These are phyloP conservation scores for Nestor notabilis DNA, from an alignment of 2,113 vertebrate species.

Conservation along the genomic window DNA sequence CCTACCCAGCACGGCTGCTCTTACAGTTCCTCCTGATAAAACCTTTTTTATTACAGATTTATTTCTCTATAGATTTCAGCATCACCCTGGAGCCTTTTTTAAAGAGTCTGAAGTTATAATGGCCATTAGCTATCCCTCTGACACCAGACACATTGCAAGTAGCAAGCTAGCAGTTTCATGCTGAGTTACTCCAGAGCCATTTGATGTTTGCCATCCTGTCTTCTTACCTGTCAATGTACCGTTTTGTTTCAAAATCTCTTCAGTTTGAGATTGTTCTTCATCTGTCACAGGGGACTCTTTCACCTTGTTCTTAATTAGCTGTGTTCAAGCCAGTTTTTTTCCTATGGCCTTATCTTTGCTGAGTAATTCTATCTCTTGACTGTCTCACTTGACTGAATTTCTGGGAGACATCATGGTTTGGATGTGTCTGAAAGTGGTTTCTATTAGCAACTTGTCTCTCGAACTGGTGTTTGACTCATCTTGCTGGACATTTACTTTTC, in stretches of 20 bases:
- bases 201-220: not conserved
- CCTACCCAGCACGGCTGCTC: not conserved
- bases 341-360: not conserved
- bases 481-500: not conserved
- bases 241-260: conserved; percentile 2
- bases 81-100: not conserved
- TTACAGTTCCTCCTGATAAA: not conserved
- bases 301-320: not conserved
- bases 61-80: not conserved
- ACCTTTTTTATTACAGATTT: not conserved
- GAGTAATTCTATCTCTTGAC: not conserved
- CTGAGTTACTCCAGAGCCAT: not conserved
- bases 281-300: not conserved
- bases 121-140: not conserved
- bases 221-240: not conserved
- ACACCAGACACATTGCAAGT: not conserved
- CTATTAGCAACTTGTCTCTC: not conserved
- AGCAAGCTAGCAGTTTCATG: not conserved
- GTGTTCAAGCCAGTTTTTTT: not conserved
- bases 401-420: not conserved
- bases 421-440: not conserved
- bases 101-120: not conserved
- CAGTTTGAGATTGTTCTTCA: not conserved
- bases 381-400: not conserved
- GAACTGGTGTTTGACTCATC: not conserved